These are phyloP conservation scores for Myanophis thanlyinensis DNA, from an alignment of 2,113 vertebrate species.

Conservation along the genomic window DNA sequence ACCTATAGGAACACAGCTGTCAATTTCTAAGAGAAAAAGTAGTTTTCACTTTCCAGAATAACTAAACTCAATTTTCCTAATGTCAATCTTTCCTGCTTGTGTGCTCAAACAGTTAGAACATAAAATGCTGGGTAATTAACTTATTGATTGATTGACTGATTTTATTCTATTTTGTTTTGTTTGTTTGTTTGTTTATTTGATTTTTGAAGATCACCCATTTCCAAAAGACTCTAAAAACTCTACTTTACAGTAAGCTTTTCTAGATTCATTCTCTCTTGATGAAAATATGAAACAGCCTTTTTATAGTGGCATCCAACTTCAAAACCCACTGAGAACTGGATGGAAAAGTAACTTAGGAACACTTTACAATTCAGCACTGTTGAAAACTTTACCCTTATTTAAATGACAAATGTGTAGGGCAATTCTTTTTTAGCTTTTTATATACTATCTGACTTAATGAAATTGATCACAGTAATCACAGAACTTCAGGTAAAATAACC, in stretches of 20 bases:
- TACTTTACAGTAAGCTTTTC: not conserved
- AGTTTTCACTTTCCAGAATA: not conserved
- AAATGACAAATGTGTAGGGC: not conserved
- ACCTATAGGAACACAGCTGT: not conserved
- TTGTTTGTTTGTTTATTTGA: not conserved
- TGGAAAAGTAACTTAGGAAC: not conserved
- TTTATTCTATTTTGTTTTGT: too few relatives aligned
- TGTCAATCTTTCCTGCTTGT: not conserved
- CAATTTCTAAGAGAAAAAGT: not conserved
- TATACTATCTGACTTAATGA: not conserved
- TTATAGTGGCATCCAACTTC: not conserved
- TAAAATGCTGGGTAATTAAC: not conserved
- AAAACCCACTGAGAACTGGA: not conserved
- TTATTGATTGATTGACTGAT: too few relatives aligned
- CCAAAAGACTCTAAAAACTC: not conserved
- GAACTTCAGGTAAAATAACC: not conserved
- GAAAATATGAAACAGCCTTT: not conserved
- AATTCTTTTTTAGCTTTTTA: not conserved
- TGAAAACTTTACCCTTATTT: not conserved
- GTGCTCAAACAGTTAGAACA: not conserved
- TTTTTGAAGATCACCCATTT: not conserved
- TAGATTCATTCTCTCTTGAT: not conserved
- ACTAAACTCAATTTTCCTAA: not conserved
- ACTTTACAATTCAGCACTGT: not conserved
- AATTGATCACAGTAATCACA: not conserved